These are phyloP conservation scores for Agraylea sexmaculata DNA, from an alignment of 1,140 invertebrate species.

Conservation along the genomic window DNA sequence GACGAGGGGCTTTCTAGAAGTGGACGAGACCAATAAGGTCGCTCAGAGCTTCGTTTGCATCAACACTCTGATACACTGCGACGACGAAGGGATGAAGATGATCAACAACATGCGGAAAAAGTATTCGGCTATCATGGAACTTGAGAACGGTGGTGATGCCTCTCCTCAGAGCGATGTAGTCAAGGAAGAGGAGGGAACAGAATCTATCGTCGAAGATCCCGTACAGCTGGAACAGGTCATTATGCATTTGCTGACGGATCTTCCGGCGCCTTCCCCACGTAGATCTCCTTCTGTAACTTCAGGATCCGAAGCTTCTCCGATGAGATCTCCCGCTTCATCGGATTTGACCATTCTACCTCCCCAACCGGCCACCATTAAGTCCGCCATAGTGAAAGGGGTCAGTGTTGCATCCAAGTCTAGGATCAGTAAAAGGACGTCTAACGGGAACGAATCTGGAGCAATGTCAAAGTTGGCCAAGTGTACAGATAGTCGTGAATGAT, in stretches of 20 bases:
- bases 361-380: constrained; percentile 27
- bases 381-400: constrained; percentile 29
- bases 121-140: constrained; percentile 55
- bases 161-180: no score
- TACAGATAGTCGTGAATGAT: neutral
- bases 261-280: constrained; percentile 28
- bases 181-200: constrained; percentile 35
- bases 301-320: constrained; percentile 26
- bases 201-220: constrained; percentile 60
- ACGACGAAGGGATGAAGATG: constrained; percentile 56
- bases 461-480: neutral
- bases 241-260: constrained; percentile 51
- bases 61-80: constrained; percentile 63
- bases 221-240: constrained; percentile 54
- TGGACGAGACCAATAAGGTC: constrained; percentile 57
- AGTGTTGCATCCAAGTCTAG: constrained; percentile 12
- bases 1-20: constrained; percentile 71
- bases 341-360: constrained; percentile 32
- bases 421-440: neutral
- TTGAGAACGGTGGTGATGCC: neutral
- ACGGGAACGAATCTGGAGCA: neutral
- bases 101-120: constrained; percentile 64
- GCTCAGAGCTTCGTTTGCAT: constrained; percentile 79
- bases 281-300: constrained; percentile 13
- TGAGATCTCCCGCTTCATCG: constrained; percentile 30